Base-by-base conservation (phyloP, 2,797 vertebrate species). In the Streptopelia turtur region DNA sequence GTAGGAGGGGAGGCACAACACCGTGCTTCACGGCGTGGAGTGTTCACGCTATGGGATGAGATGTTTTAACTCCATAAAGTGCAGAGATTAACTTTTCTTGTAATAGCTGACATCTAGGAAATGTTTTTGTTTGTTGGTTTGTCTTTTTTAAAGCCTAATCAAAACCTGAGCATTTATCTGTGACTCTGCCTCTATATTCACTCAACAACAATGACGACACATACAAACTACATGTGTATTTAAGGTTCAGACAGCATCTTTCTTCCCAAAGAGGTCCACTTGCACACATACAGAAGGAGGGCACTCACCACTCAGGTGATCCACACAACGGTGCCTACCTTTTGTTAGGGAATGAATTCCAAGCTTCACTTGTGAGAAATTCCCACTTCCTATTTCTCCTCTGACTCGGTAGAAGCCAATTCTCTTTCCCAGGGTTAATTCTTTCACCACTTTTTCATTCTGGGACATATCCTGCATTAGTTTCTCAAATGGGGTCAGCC, bases 301-400 rank as follows among this genome's bases (percentile, higher is more conserved):
- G 30, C 1, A 6, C 11, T 74, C 47, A 49, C 68, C 52, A 86
- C 2, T 1, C 33, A 41, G n/a, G n/a, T 41, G 65, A 65, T 39
- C 16, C 71, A n/a, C 41, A 35, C 9, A 72, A 12, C 4, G 0
- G 7, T 53, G 30, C 97, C 89, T 98, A 99, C 99, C 99, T 99
- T 99, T 99, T 59, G 99, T 99, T 85, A 99, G 98, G 41, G 99
- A 98, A 95, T 99, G 99, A 96, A 99, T 98, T 88, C 99, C 99
- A 35, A 99, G 98, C 93, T 99, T 99, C 95, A 99, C 99, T 89
- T 99, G 99, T 5, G 99, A 99, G 90, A 99, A 99, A 98, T 99
- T 99, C 41, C 99, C 99, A 52, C 98, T 99, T 90, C 99, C 99
- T 13, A 99, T 99, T 96, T 99, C 99, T 43, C 99, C 99, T 25